Evolutionary conservation across 1,140 invertebrate species (phyloP).

Genomic region (Conus ventricosus): DNA sequence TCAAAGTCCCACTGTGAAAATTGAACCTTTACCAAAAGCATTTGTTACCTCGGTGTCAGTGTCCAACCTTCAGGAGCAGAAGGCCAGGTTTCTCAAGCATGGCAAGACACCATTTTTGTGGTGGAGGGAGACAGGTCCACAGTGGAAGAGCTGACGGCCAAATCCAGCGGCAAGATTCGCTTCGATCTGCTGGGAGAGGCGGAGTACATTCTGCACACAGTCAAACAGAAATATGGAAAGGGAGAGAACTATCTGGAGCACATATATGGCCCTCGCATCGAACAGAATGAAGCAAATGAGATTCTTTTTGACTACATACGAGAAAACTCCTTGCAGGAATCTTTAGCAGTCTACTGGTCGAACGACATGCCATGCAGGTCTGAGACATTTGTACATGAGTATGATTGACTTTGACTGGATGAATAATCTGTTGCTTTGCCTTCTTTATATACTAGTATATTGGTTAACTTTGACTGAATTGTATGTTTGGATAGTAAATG

Average conservation of each 20-base stretch:
- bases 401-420: too few species aligned
- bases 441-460: background rate
- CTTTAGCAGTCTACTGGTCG: conserved; percentile 69
- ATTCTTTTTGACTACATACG: conserved; percentile 64
- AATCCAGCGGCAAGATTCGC: conserved; percentile 61
- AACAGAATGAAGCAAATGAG: conserved; percentile 62
- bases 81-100: conserved; percentile 63
- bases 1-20: conserved; percentile 19
- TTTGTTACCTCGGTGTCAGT: background rate
- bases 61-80: conserved; percentile 59
- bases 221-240: conserved; percentile 65
- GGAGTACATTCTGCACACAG: conserved; percentile 62
- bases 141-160: conserved; percentile 57
- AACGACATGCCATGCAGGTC: conserved; percentile 69
- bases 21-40: background rate
- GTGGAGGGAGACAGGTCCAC: conserved; percentile 53
- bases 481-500: too few species aligned
- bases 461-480: too few species aligned
- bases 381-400: too few species aligned
- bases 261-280: conserved; percentile 64
- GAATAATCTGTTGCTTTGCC: too few species aligned
- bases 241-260: conserved; percentile 63
- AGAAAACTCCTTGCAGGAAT: conserved; percentile 66
- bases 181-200: conserved; percentile 69
- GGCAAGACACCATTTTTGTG: conserved; percentile 63